Conservation (phyloP, 2,888 invertebrate genomes). For the Ophion costatus region DNA sequence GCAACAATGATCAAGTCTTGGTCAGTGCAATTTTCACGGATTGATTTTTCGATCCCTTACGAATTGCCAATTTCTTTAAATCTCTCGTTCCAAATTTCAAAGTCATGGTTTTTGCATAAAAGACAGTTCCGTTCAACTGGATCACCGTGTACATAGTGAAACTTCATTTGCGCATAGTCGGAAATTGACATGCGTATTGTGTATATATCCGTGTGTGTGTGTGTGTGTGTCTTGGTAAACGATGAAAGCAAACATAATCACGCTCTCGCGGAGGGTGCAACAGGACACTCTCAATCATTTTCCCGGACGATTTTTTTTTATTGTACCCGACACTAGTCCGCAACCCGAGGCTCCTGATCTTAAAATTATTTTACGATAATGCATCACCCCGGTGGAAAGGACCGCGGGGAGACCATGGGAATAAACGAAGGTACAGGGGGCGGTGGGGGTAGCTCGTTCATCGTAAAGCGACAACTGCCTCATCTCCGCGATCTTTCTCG, state of each 20-base stretch:
- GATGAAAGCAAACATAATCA: slow-evolving; percentile 46
- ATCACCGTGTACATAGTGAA: neutral
- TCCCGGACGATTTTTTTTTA: slow-evolving; percentile 28
- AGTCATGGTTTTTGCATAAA: neutral
- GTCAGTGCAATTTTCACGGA: too few species aligned
- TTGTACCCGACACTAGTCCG: slow-evolving; percentile 11
- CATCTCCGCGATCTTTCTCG: neutral
- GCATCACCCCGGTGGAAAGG: slow-evolving; percentile 35
- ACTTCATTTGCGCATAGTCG: neutral
- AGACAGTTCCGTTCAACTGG: neutral
- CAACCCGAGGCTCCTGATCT: slow-evolving; percentile 47
- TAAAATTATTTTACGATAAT: slow-evolving; percentile 66
- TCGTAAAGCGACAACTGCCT: slow-evolving; percentile 9
- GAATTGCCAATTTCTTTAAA: too few species aligned
- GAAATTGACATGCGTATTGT: neutral
- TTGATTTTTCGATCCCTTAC: too few species aligned
- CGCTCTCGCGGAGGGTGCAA: slow-evolving; percentile 39
- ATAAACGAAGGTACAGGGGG: neutral
- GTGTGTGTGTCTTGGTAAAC: slow-evolving; percentile 38
- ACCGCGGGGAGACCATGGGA: neutral
- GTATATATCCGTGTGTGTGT: neutral
- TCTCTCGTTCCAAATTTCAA: too few species aligned
- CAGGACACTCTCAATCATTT: slow-evolving; percentile 23
- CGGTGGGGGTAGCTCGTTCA: neutral
- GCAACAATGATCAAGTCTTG: too few species aligned